Evolutionary conservation across 2,797 vertebrate genomes (phyloP), one percentile per base, ranked within the genome.

Genomic region (Buphagus erythrorhynchus): DNA sequence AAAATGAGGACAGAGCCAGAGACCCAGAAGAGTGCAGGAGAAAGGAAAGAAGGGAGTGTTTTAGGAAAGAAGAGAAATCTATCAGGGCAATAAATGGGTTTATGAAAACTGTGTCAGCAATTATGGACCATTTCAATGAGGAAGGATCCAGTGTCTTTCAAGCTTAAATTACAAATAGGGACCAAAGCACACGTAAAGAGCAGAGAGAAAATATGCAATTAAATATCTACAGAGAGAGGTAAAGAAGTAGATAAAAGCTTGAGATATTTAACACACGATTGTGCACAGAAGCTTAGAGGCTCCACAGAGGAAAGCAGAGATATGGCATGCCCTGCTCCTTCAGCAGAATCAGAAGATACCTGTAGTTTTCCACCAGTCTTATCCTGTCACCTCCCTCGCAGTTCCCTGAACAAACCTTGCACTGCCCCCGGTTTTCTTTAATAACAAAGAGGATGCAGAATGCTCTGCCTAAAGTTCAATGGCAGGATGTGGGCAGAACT

Each of bases 401-500:
- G 93, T 42, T 96, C 87, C 46, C 65, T 55, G 59, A 89, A 92
- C 1, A 0, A 81, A 42, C 46, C 77, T 40, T 17, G 33, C 9
- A 20, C 88, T 67, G 38, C 52, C 84, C 90, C 55, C 57, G 15
- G 54, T 42, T 89, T 94, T 93, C 95, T 77, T 66, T 67, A 79
- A 88, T 58, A 79, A 88, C 19, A 52, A 79, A 81, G 42, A 96
- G 59, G 72, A 88, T 93, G 92, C 88, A 78, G 59, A 88, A 48
- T 66, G 90, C 66, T 57, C 49, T 67, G 68, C 88, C 81, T 82
- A 36, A 96, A 95, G 93, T 86, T 95, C 93, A 82, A 62, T 28
- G 87, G 79, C 80, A 97, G 94, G 90, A 95, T 80, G 69, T 81
- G 80, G 92, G 95, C 72, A 86, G 68, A 31, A 5, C 42, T 78